Evolutionary conservation across 2,113 vertebrate genomes (phyloP).

Genomic region (Solea solea): DNA sequence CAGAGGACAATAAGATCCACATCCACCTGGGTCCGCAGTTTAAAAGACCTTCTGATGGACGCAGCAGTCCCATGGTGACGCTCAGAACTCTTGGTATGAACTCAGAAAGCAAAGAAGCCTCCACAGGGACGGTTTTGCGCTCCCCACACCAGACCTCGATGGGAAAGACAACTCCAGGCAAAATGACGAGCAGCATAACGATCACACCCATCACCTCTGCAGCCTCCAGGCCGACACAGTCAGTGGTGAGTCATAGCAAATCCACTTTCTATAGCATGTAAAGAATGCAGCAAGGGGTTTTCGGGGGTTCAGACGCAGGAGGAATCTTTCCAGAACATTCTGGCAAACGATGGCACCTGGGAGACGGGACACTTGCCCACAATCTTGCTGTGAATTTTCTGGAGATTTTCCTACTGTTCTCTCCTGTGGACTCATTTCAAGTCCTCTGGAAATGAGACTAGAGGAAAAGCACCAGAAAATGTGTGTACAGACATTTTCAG

Average conservation of each 20-base stretch:
- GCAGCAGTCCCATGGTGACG: slow-evolving; percentile 77
- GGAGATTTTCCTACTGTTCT: too few species aligned
- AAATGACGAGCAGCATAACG: slow-evolving; percentile 95
- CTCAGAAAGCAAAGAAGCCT: slow-evolving; percentile 82
- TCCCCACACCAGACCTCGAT: slow-evolving; percentile 78
- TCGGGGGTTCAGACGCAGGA: too few species aligned
- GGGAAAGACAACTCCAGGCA: slow-evolving; percentile 77
- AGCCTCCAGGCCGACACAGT: slow-evolving; percentile 85
- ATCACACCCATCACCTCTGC: slow-evolving; percentile 89
- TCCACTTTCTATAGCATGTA: neutral
- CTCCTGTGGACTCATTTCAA: too few species aligned
- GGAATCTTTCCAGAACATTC: too few species aligned
- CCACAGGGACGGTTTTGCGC: slow-evolving; percentile 87
- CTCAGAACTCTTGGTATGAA: slow-evolving; percentile 80
- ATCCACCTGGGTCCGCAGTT: slow-evolving; percentile 92
- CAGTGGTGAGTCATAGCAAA: slow-evolving; percentile 84
- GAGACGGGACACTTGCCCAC: too few species aligned
- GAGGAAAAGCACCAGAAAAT: too few species aligned
- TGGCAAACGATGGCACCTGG: too few species aligned
- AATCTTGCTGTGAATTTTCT: too few species aligned
- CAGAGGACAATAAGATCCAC: slow-evolving; percentile 98
- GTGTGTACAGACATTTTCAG: too few species aligned
- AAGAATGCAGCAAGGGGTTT: too few species aligned
- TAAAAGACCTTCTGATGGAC: slow-evolving; percentile 83
- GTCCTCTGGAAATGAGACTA: too few species aligned